Evolutionary conservation across 2,797 vertebrate species (phyloP).

Genomic region (Triplophysa bombifrons): DNA sequence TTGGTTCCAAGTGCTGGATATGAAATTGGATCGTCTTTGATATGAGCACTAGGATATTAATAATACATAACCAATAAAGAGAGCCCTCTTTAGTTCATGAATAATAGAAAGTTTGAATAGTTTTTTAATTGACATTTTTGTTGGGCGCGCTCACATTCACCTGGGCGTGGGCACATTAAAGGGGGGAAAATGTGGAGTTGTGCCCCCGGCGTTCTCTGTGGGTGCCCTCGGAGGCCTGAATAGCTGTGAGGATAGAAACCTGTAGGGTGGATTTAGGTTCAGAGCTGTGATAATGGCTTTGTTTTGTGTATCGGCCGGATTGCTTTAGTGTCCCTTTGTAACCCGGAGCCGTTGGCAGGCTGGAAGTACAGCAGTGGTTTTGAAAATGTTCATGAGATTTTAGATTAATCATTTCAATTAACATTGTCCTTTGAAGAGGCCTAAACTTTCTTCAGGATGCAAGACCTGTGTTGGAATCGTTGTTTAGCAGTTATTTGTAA

Average conservation of each 20-base stretch:
- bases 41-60: conserved; percentile 55
- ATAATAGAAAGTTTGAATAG: conserved; percentile 58
- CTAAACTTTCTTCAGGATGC: background rate
- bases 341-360: background rate
- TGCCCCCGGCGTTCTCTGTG: conserved; percentile 19
- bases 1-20: conserved; percentile 45
- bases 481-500: background rate
- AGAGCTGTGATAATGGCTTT: conserved; percentile 46
- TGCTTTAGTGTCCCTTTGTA: conserved; percentile 25
- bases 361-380: conserved; percentile 5
- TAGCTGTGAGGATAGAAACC: conserved; percentile 38
- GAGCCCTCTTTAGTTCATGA: conserved; percentile 52
- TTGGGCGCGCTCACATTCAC: conserved; percentile 35
- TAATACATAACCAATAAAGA: conserved; percentile 56
- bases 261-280: conserved; percentile 50
- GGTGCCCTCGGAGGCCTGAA: conserved; percentile 5
- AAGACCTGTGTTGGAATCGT: background rate
- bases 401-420: background rate
- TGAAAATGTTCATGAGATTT: conserved; percentile 13
- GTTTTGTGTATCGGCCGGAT: conserved; percentile 28
- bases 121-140: conserved; percentile 59
- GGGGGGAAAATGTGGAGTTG: background rate
- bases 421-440: background rate
- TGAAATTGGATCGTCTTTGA: conserved; percentile 66
- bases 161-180: conserved; percentile 37